These are phyloP conservation scores for Agrochola litura DNA, from an alignment of 2,888 invertebrate species.

Conservation along the genomic window DNA sequence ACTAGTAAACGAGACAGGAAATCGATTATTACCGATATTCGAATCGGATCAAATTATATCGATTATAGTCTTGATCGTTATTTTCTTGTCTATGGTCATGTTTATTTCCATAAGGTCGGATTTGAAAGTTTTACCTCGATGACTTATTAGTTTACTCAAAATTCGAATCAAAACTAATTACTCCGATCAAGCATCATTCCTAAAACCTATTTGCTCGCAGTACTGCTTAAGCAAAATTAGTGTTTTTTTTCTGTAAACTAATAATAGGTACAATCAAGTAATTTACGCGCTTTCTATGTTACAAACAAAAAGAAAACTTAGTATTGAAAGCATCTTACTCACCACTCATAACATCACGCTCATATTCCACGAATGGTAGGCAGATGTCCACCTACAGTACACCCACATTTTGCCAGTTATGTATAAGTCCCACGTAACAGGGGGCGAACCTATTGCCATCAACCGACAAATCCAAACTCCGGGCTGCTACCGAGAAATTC, in stretches of 20 bases:
- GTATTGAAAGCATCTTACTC: not conserved
- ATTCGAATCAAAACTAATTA: slow-evolving; percentile 13
- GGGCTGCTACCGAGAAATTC: not conserved
- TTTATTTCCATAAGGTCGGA: no score
- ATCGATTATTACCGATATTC: slow-evolving; percentile 61
- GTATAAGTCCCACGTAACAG: not conserved
- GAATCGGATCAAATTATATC: slow-evolving; percentile 56
- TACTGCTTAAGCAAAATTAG: not conserved
- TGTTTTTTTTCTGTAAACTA: not conserved
- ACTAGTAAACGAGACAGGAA: slow-evolving; percentile 57
- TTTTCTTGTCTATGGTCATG: slow-evolving; percentile 30
- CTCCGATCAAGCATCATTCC: not conserved
- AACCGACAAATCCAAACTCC: not conserved
- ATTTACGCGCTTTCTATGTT: not conserved
- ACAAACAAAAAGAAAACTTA: not conserved
- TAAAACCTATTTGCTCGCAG: not conserved
- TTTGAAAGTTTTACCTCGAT: not conserved
- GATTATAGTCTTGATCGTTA: slow-evolving; percentile 17
- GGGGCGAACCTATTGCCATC: not conserved
- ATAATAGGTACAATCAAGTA: not conserved
- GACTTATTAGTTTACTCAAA: not conserved
- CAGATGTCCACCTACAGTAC: not conserved
- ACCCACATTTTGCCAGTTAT: not conserved
- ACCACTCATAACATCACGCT: not conserved
- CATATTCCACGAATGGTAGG: not conserved